Conservation (phyloP, 2,113 vertebrate genomes). For the Elanoides forficatus region DNA sequence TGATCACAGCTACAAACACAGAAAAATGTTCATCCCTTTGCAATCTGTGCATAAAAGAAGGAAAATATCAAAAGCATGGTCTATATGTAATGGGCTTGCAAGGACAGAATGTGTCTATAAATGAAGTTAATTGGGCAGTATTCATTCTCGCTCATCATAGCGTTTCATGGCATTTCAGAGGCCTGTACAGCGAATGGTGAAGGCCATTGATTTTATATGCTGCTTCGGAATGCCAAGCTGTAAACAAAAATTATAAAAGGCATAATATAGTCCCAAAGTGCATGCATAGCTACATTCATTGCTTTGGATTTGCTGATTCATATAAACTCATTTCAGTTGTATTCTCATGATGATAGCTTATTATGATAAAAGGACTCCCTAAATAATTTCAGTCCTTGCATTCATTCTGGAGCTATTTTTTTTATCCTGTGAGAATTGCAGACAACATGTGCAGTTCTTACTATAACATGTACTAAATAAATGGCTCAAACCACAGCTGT, state of each 20-base stretch:
- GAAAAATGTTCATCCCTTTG: not conserved
- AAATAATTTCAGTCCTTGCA: not conserved
- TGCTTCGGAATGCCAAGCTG: not conserved
- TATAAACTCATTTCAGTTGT: not conserved
- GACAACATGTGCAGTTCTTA: not conserved
- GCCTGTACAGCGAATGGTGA: not conserved
- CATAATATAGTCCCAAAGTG: not conserved
- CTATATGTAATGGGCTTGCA: not conserved
- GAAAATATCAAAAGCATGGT: not conserved
- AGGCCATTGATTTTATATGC: not conserved
- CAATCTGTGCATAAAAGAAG: not conserved
- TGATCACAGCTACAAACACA: not conserved
- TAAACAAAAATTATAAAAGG: conserved; percentile 12
- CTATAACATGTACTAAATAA: not conserved
- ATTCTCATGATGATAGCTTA: not conserved
- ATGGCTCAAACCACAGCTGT: not conserved
- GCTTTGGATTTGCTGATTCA: conserved; percentile 11
- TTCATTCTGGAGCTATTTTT: not conserved
- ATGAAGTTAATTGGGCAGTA: not conserved
- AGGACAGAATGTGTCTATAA: not conserved
- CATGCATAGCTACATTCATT: not conserved
- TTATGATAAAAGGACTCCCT: not conserved
- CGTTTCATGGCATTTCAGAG: not conserved
- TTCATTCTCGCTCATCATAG: not conserved
- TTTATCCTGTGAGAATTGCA: not conserved